Evolutionary conservation across 2,888 invertebrate species (phyloP).

Genomic region (Heliconius hortense): DNA sequence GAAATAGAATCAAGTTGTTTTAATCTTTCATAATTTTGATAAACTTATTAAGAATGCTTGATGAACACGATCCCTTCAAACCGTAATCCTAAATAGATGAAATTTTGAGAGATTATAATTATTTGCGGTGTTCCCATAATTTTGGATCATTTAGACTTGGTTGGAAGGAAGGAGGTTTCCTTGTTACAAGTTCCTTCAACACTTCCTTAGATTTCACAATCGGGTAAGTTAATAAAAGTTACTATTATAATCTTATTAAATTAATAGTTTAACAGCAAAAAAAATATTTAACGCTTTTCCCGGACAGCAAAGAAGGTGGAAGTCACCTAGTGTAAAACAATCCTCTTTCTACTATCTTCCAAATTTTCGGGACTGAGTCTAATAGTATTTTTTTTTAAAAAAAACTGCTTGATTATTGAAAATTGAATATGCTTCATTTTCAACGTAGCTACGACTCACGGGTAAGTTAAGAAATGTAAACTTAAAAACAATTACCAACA

Average conservation of each 20-base stretch:
- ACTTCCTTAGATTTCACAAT: neutral
- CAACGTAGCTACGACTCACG: neutral
- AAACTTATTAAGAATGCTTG: constrained; percentile 21
- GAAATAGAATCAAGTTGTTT: constrained; percentile 14
- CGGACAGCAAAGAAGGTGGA: neutral
- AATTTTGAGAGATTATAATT: constrained; percentile 29
- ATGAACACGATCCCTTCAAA: constrained; percentile 26
- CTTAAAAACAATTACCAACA: constrained; percentile 34
- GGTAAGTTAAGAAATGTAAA: constrained; percentile 25
- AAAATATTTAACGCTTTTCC: neutral
- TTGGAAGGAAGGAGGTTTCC: constrained; percentile 11
- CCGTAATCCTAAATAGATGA: constrained; percentile 29
- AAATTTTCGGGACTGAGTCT: neutral
- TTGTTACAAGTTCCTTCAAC: constrained; percentile 4
- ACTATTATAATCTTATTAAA: neutral
- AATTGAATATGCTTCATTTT: neutral
- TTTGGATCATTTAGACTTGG: constrained; percentile 15
- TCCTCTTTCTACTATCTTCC: neutral
- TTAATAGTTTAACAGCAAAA: neutral
- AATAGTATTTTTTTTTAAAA: neutral
- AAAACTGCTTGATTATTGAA: neutral
- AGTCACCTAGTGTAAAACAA: neutral
- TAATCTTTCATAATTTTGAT: constrained; percentile 26
- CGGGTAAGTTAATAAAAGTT: constrained; percentile 1
- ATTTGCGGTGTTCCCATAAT: constrained; percentile 15